Conservation (phyloP, 2,113 vertebrate genomes). For the Lethenteron reissneri region DNA sequence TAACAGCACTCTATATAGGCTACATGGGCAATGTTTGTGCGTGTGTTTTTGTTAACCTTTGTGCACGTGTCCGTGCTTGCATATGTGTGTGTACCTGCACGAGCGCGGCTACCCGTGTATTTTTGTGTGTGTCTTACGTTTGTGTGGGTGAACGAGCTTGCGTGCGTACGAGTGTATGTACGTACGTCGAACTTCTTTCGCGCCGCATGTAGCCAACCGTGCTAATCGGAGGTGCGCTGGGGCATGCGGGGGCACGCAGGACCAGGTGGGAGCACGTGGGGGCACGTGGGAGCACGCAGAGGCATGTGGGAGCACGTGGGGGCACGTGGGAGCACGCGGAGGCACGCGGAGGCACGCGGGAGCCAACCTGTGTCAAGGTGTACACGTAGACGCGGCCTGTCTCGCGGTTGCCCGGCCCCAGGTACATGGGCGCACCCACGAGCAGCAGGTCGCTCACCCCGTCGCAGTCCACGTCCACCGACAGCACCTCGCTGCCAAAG, state of each 20-base stretch:
- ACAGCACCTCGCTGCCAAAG: slow-evolving; percentile 68
- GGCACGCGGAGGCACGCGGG: neutral
- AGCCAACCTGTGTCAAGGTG: slow-evolving; percentile 38
- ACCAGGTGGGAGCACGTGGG: too few species aligned
- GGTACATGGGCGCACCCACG: slow-evolving; percentile 69
- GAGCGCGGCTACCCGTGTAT: neutral
- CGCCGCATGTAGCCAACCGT: neutral
- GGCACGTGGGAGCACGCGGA: neutral
- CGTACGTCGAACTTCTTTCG: neutral
- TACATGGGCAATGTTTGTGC: neutral
- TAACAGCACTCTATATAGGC: too few species aligned
- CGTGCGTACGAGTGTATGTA: neutral
- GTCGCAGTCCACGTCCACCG: slow-evolving; percentile 49
- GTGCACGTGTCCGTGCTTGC: neutral
- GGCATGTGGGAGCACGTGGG: neutral
- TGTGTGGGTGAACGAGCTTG: neutral
- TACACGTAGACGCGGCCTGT: slow-evolving; percentile 59
- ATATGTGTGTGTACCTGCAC: neutral
- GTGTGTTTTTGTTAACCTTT: neutral
- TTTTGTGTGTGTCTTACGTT: neutral
- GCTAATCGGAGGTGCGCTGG: neutral
- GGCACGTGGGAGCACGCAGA: neutral
- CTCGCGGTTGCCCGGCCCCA: slow-evolving; percentile 62
- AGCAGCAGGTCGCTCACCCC: slow-evolving; percentile 55
- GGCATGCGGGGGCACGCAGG: too few species aligned